These are phyloP conservation scores for Drosophila paramelanica DNA, from an alignment of 2,888 invertebrate species.

Conservation along the genomic window DNA sequence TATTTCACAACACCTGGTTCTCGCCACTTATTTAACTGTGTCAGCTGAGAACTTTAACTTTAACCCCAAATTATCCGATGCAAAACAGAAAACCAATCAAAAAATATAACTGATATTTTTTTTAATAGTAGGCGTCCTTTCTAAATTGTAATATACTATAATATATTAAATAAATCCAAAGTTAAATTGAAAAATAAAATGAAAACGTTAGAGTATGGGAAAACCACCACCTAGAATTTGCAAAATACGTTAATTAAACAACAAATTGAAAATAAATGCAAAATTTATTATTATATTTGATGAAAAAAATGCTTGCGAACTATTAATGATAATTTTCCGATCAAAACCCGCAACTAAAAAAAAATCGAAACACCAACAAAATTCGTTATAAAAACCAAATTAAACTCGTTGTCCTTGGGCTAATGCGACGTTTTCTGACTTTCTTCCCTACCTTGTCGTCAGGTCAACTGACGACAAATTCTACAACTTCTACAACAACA, in stretches of 20 bases:
- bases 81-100: neutral
- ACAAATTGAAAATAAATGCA: constrained; percentile 2
- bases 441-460: constrained; percentile 85
- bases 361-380: constrained; percentile 52
- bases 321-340: constrained; percentile 50
- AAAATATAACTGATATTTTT: constrained; percentile 5
- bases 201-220: constrained; percentile 37
- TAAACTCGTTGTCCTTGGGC: constrained; percentile 84
- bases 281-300: constrained; percentile 61
- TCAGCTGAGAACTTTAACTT: constrained; percentile 17
- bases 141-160: constrained; percentile 15
- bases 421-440: constrained; percentile 86
- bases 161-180: constrained; percentile 74
- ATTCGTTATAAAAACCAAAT: constrained; percentile 37
- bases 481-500: constrained; percentile 80
- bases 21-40: constrained; percentile 12
- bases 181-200: constrained; percentile 65
- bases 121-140: constrained; percentile 25
- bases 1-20: constrained; percentile 12
- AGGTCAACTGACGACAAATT: constrained; percentile 86
- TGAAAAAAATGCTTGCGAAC: constrained; percentile 74
- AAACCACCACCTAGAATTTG: constrained; percentile 21
- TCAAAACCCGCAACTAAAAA: constrained; percentile 27
- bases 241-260: constrained; percentile 20
- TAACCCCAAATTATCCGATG: constrained; percentile 16